Conservation (phyloP, 2,888 invertebrate species). For the Yponomeuta cagnagella region DNA sequence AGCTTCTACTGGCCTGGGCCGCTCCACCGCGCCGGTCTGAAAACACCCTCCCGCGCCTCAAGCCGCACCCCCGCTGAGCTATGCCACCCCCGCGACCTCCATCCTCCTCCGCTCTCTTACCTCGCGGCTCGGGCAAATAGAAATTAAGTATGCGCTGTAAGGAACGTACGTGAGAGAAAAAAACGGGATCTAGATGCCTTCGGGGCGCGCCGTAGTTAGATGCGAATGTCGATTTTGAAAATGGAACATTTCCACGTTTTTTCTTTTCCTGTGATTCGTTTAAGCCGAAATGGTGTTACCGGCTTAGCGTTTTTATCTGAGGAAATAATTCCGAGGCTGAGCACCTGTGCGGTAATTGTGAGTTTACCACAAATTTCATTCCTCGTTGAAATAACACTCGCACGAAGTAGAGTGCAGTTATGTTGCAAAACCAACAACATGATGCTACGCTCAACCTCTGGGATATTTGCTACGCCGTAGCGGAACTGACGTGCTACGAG, state of each 20-base stretch:
- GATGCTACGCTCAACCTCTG: not conserved
- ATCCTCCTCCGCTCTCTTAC: conserved; percentile 40
- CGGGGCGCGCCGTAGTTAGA: conserved; percentile 34
- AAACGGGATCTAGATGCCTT: conserved; percentile 51
- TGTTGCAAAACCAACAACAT: not conserved
- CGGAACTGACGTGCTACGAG: not conserved
- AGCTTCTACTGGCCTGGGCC: conserved; percentile 72
- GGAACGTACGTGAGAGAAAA: conserved; percentile 60
- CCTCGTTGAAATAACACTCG: not conserved
- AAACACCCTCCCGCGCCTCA: conserved; percentile 17
- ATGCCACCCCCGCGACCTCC: conserved; percentile 27
- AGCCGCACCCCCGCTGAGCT: conserved; percentile 36
- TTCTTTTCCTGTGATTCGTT: conserved; percentile 20
- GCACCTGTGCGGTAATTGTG: not conserved
- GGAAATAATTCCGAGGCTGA: not conserved
- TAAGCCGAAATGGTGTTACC: not conserved
- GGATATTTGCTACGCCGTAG: not conserved
- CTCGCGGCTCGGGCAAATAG: conserved; percentile 69
- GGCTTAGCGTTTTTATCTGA: not conserved
- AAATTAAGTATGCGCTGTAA: conserved; percentile 72
- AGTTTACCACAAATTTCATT: not conserved
- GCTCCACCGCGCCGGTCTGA: conserved; percentile 64
- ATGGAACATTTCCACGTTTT: conserved; percentile 16
- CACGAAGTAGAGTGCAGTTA: not conserved
- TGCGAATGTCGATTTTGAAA: conserved; percentile 24